Evolutionary conservation across 1,140 invertebrate species (phyloP).

Genomic region (Orussus abietinus): DNA sequence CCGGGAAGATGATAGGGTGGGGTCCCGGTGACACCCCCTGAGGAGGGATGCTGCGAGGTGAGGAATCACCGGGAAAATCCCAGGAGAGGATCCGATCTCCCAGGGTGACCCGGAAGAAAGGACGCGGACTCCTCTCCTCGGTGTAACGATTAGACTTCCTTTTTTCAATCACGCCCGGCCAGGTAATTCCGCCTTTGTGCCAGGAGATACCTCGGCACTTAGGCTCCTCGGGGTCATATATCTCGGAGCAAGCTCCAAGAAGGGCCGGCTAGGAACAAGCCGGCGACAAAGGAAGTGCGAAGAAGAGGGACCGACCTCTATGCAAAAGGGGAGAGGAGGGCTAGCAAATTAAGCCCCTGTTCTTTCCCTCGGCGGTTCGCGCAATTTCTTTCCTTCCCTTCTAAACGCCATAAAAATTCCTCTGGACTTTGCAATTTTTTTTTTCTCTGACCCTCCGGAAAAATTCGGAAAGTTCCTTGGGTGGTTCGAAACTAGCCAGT

Average conservation of each 20-base stretch:
- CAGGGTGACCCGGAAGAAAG: too few species aligned
- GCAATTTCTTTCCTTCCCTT: too few species aligned
- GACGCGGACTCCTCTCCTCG: conserved; percentile 13
- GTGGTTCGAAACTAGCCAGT: too few species aligned
- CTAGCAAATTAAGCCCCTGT: conserved; percentile 35
- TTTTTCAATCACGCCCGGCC: conserved; percentile 38
- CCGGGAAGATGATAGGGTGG: too few species aligned
- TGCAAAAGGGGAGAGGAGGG: background rate
- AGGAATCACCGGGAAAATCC: too few species aligned
- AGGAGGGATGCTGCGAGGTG: background rate
- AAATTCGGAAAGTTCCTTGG: too few species aligned
- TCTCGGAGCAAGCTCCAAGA: conserved; percentile 27
- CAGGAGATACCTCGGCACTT: conserved; percentile 21
- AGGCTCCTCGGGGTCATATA: conserved; percentile 34
- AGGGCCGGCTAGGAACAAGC: conserved; percentile 6
- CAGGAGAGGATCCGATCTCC: too few species aligned
- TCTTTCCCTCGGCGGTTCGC: conserved; percentile 1
- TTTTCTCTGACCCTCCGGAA: too few species aligned
- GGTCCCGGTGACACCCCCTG: too few species aligned
- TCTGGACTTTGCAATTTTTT: too few species aligned
- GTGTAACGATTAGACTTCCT: conserved; percentile 30
- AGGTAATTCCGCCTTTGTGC: conserved; percentile 36
- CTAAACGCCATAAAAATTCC: too few species aligned
- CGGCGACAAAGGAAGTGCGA: conserved; percentile 4
- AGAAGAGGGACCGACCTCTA: conserved; percentile 1